Evolutionary conservation across 2,113 vertebrate species (phyloP).

Genomic region (Eolophus roseicapilla): DNA sequence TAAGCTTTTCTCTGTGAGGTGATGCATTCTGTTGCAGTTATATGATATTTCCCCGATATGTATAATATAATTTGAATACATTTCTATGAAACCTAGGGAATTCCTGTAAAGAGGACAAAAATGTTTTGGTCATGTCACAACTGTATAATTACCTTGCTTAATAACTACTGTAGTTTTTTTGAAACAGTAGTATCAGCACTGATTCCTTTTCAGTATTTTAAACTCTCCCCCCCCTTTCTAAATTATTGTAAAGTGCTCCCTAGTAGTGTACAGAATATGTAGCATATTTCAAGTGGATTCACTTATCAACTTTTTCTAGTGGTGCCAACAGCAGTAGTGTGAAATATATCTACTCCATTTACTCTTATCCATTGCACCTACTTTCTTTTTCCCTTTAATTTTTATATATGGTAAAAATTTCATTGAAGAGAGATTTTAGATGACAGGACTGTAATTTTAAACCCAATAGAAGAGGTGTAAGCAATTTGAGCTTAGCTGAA

Average conservation of each 20-base stretch:
- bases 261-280: slow-evolving; percentile 57
- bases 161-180: neutral
- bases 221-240: neutral
- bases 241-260: slow-evolving; percentile 54
- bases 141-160: slow-evolving; percentile 13
- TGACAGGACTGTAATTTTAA: slow-evolving; percentile 99
- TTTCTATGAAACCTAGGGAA: neutral
- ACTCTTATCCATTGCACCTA: slow-evolving; percentile 77
- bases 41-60: neutral
- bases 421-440: slow-evolving; percentile 93
- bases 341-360: slow-evolving; percentile 82
- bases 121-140: neutral
- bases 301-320: slow-evolving; percentile 77
- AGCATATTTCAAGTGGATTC: slow-evolving; percentile 73
- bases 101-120: neutral
- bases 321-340: slow-evolving; percentile 70
- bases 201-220: slow-evolving; percentile 39
- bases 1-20: neutral
- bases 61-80: neutral
- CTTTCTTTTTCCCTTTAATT: slow-evolving; percentile 89
- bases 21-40: neutral
- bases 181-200: neutral
- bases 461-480: slow-evolving; percentile 90
- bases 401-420: slow-evolving; percentile 98
- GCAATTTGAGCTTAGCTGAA: slow-evolving; percentile 93